Base-by-base conservation (phyloP, 2,888 invertebrate species). In the Diplazon laetatorius region DNA sequence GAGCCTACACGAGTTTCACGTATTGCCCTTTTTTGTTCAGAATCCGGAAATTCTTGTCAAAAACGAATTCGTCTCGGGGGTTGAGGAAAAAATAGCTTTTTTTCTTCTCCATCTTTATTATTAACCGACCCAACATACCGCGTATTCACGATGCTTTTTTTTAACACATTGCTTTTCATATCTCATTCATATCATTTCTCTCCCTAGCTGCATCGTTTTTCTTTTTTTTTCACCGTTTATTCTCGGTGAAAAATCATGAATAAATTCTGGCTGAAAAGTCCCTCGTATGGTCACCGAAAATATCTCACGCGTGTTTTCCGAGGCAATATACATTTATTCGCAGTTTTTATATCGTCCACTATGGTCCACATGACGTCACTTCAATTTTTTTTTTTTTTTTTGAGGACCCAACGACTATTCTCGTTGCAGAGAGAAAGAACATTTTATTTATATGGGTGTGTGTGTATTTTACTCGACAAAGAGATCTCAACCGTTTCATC, bases 11-110 rank as follows among this genome's bases (percentile, higher is more conserved):
- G 66, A 75, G 48, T 57, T 76, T 68, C 57, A 66, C 77, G 35
- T 62, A 44, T 62, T 25, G n/a, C 20, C 48, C 39, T 12, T 20
- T n/a, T n/a, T n/a, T n/a, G n/a, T 52, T 48, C 48, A 65, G 80
- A 72, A 68, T 62, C 78, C 81, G 84, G 83, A 85, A 80, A 80
- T 76, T 84, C 80, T 82, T 80, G 77, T 83, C 83, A 82, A 78
- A n/a, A 80, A 74, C 68, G 46, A 74, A 76, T 75, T 76, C 77
- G 76, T 77, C 62, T 68, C 71, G 14, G 22, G 62, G 66, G 39
- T 14, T 16, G 25, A 44, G 62, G 60, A 72, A 72, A n/a, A 77
- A 72, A 77, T 72, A 46, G 66, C 39, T 66, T 72, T 71, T 76
- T 65, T 16, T 42, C 22, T 39, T 39, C 9, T 22, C 18, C 20